phyloP scores from a whole-genome alignment of 2,113 vertebrate species.

The Gallinago jamesoni region DNA sequence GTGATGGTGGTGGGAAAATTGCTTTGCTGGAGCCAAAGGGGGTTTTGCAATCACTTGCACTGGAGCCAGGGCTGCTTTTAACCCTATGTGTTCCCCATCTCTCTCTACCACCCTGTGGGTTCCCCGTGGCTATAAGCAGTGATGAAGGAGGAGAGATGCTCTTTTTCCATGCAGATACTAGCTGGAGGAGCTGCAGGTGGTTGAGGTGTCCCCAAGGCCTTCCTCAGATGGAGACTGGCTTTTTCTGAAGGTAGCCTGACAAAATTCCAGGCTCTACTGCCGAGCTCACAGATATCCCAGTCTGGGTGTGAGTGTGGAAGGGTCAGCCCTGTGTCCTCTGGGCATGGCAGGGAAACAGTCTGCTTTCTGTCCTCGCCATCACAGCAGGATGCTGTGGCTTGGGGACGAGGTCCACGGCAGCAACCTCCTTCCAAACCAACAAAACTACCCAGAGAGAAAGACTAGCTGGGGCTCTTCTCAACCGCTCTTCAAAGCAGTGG shows the following conservation, averaged over 20 bases:
- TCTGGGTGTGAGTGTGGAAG: neutral
- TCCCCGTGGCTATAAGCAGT: neutral
- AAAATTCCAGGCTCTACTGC: neutral
- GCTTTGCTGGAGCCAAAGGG: neutral
- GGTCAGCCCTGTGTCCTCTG: neutral
- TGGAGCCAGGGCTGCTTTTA: slow-evolving; percentile 1
- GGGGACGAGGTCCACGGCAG: neutral
- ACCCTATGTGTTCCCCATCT: neutral
- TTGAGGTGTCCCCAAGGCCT: neutral
- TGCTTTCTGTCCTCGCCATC: neutral
- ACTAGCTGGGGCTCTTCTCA: neutral
- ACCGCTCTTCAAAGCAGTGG: neutral
- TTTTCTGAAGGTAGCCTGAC: neutral
- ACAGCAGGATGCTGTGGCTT: no score
- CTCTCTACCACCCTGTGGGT: neutral
- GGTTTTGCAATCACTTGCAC: neutral
- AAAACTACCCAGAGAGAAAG: neutral
- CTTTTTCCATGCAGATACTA: neutral
- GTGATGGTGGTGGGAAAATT: neutral
- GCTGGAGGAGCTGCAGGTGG: neutral
- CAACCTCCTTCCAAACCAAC: neutral
- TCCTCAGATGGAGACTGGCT: neutral
- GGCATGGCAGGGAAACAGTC: neutral
- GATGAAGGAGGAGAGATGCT: neutral
- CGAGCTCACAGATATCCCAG: neutral